phyloP scores from a whole-genome alignment of 2,113 vertebrate genomes.

The Cathartes aura region DNA sequence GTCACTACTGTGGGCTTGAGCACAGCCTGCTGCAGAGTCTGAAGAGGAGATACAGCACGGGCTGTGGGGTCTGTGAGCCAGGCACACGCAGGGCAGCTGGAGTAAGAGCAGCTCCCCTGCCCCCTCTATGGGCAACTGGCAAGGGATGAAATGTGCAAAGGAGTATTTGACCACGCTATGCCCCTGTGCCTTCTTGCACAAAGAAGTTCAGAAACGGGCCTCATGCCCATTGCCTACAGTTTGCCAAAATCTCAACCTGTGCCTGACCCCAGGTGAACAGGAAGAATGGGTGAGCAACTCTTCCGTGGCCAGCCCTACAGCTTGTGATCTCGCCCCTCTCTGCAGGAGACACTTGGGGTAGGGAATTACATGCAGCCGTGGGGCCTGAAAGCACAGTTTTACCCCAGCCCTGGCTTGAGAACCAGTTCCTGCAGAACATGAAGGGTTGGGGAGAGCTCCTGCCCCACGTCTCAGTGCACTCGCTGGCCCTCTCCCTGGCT shows the following conservation, averaged over 20 bases:
- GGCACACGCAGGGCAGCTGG: not conserved
- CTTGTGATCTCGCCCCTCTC: not conserved
- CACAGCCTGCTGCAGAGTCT: not conserved
- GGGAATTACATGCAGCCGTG: not conserved
- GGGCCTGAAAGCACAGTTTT: not conserved
- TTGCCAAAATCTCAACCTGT: not conserved
- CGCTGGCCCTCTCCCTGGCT: not conserved
- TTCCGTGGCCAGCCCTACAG: not conserved
- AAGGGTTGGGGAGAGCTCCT: not conserved
- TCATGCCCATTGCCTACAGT: conserved; percentile 1
- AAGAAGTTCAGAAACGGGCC: not conserved
- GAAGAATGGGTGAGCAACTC: not conserved
- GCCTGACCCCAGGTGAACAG: not conserved
- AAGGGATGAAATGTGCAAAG: not conserved
- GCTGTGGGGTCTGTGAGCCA: not conserved
- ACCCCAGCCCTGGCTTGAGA: not conserved
- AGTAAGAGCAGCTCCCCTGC: not conserved
- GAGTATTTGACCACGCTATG: not conserved
- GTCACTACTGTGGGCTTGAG: not conserved
- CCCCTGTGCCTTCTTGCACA: not conserved
- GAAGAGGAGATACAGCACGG: not conserved
- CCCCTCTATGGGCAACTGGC: not conserved
- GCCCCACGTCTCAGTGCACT: not conserved
- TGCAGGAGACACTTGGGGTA: not conserved
- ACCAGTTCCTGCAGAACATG: not conserved